phyloP scores from a whole-genome alignment of 2,113 vertebrate genomes.

The Numenius arquata region DNA sequence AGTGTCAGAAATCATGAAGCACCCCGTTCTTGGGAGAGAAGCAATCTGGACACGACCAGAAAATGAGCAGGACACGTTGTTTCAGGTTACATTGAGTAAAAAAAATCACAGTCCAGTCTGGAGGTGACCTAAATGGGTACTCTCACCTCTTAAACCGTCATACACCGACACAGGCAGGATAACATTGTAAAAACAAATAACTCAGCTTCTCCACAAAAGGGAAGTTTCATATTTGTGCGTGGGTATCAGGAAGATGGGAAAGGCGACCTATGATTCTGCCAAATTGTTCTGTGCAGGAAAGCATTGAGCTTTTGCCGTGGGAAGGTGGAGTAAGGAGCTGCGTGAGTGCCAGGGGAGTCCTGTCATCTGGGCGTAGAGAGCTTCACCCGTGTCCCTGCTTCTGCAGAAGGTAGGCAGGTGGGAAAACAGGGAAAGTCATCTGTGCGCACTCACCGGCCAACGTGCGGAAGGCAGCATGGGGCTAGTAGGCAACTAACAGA shows the following conservation, averaged over 20 bases:
- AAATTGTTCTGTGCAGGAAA: background rate
- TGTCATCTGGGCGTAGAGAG: fast-evolving
- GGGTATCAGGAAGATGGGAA: background rate
- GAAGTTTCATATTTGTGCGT: background rate
- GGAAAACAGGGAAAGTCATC: background rate
- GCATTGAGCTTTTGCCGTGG: fast-evolving
- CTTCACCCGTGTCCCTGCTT: background rate
- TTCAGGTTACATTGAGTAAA: background rate
- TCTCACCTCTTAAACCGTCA: background rate
- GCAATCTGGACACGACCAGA: background rate
- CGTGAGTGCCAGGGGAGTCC: background rate
- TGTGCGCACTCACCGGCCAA: fast-evolving
- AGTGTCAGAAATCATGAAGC: slow-evolving; percentile 18
- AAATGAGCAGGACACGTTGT: background rate
- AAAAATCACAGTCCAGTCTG: background rate
- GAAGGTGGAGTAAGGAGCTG: background rate
- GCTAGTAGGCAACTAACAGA: background rate
- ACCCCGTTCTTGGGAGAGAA: background rate
- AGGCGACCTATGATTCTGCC: background rate
- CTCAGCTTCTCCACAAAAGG: background rate
- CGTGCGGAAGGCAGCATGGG: background rate
- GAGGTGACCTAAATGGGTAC: background rate
- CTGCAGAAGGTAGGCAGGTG: background rate
- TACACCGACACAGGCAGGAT: background rate
- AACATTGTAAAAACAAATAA: background rate